Base-by-base conservation (phyloP, 2,113 vertebrate species). In the Setophaga kirtlandii region DNA sequence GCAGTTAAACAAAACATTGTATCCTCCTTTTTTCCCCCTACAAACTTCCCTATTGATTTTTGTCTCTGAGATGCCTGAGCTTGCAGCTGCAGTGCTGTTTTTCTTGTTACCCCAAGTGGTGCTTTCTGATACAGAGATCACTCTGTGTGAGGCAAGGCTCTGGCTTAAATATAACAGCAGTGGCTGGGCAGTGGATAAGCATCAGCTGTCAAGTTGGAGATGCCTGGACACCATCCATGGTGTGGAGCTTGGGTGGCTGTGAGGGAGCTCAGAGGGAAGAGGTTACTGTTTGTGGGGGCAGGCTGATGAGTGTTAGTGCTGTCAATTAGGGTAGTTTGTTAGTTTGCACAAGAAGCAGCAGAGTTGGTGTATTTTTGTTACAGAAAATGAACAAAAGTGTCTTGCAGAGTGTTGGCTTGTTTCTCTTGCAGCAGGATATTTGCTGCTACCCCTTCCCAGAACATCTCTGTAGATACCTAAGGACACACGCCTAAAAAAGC, bases 141-240 rank as follows among this genome's bases (percentile, higher is more conserved):
- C n/a, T 24, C 42, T 19, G 19, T 27, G 68, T 73, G 67, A 65
- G 35, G 42, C 39, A 56, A 49, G 52, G 21, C 65, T 39, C 42
- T 86, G 50, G 11, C 27, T 63, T 49, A 31, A 47, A 28, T 83
- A 2, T 10, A 15, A 8, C 5, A 39, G 42, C 5, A 37, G 33
- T 16, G 31, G 6, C 1, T 89, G 44, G 52, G 68, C 68, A 56
- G 44, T 3, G 4, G 23, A 19, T 35, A 28, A 58, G 10, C 1
- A 6, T 33, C 3, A 2, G 15, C 52, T n/a, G 56, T 41, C 5
- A 10, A 22, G 17, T 5, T 75, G 70, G 52, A 67, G 52, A 28
- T 58, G 56, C 52, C 24, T 1, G 9, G 42, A 30, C 30, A 9
- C 18, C 1, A 3, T 41, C 33, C 33, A 1, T 0, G 4, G 24